Base-by-base conservation (phyloP, 2,113 vertebrate genomes). In the Paradisaea rubra region DNA sequence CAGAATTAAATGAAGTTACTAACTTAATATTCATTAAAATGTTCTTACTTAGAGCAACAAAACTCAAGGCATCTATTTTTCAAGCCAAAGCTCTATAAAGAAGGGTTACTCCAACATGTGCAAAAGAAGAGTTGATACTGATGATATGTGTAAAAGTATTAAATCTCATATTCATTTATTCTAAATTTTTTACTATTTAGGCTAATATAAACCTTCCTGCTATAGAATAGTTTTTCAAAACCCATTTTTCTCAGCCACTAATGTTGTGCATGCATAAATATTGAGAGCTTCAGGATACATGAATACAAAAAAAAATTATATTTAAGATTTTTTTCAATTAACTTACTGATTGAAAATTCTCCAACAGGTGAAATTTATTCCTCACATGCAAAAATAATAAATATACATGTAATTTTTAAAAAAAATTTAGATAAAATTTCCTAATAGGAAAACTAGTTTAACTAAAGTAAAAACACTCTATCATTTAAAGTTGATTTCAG, bases 291-390 rank as follows among this genome's bases (percentile, higher is more conserved):
- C 31, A 39, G 6, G 13, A 50, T 61, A 72, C 49, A 61, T 16
- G 0, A 53, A 35, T 44, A 33, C 37, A 42, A 57, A 76, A 70
- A 70, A 76, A 59, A n/a, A n/a, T 25, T 4, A 6, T 23, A 41
- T 76, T 54, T 64, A 72, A 21, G 4, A 31, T 15, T n/a, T 37
- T 50, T 86, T 66, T 61, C 30, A 2, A 15, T 42, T 63, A 74
- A 21, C 1, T 61, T 30, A 30, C 4, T 39, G 13, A n/a, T 15
- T 59, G 15, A 63, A 65, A 61, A 61, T 57, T 54, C 3, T 74
- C 2, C 27, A 66, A 61, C 14, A 6, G 3, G 1, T 61, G 4
- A 24, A 68, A 52, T 71, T 56, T 54, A 8, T 0, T 5, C 21
- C 64, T 59, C 45, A 2, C 6, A 28, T n/a, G 2, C 2, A 37